Base-by-base conservation (phyloP, 1,140 invertebrate species). In the Drosophila ogumai region DNA sequence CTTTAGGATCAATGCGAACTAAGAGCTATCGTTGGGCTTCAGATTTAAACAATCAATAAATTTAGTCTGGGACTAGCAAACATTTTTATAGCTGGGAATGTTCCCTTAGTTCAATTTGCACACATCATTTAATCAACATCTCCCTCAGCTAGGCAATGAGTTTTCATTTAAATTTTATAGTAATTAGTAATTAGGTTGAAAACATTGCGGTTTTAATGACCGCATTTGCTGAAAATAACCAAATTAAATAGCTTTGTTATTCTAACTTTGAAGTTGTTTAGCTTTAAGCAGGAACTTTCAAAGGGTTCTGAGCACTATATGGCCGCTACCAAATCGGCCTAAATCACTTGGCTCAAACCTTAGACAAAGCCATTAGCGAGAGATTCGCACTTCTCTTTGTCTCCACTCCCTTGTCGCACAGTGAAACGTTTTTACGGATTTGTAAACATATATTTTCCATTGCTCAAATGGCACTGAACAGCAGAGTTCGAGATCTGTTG, bases 401-500 rank as follows among this genome's bases (percentile, higher is more conserved):
- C 49, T 71, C 32, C 15, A 41, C 38, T 38, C 32, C 50, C 61
- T 54, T 46, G 49, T 46, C 49, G 46, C 46, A 28, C 17, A 34
- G 6, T n/a, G 3, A 31, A 40, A 25, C 56, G 52, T 49, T 65
- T 66, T 56, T 38, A 57, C 44, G 32, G 28, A 56, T 66, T 58
- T 71, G 65, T 66, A 52, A 50, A 65, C 66, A 66, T 64, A 58
- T 67, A 63, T 40, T 50, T 59, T 57, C 67, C 66, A 56, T 78
- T 58, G 74, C 50, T 82, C 13, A 74, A 84, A 69, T 79, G 74
- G 56, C 82, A 86, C 77, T 87, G 75, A 75, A 61, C 52, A 43
- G 38, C 73, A 78, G 32, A 77, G 75, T 78, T 75, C 61, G 79
- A 32, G 50, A 40, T 60, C 59, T 65, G 69, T 54, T 78, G 78